phyloP scores from a whole-genome alignment of 2,113 vertebrate species.

The Brienomyrus longianalis region DNA sequence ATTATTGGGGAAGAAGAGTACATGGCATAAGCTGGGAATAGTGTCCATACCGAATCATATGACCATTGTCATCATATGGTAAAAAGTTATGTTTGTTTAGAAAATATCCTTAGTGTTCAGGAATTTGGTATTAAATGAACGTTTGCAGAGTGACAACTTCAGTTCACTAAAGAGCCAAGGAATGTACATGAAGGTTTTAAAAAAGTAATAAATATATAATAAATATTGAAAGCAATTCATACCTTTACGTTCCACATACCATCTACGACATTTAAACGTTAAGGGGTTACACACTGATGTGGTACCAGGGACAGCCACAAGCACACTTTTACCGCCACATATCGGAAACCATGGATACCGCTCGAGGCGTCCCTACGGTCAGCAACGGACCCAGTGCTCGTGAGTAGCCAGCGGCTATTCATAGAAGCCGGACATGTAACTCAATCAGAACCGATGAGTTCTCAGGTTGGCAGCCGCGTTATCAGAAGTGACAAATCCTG shows the following conservation, averaged over 20 bases:
- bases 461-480: conserved; percentile 11
- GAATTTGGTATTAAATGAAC: too few species aligned
- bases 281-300: background rate
- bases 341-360: background rate
- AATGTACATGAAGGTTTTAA: too few species aligned
- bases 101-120: too few species aligned
- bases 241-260: background rate
- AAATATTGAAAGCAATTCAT: too few species aligned
- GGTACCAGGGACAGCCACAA: background rate
- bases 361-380: background rate
- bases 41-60: too few species aligned
- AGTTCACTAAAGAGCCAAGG: too few species aligned
- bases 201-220: too few species aligned
- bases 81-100: too few species aligned
- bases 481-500: background rate
- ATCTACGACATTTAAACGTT: background rate
- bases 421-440: conserved; percentile 41
- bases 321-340: background rate
- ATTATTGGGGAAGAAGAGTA: too few species aligned
- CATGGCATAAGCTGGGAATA: too few species aligned
- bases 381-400: background rate
- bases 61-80: too few species aligned
- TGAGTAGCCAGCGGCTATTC: conserved; percentile 24
- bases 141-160: too few species aligned
- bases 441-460: conserved; percentile 35